These are phyloP conservation scores for Latrodectus hesperus DNA, from an alignment of 2,888 invertebrate genomes.

Conservation along the genomic window DNA sequence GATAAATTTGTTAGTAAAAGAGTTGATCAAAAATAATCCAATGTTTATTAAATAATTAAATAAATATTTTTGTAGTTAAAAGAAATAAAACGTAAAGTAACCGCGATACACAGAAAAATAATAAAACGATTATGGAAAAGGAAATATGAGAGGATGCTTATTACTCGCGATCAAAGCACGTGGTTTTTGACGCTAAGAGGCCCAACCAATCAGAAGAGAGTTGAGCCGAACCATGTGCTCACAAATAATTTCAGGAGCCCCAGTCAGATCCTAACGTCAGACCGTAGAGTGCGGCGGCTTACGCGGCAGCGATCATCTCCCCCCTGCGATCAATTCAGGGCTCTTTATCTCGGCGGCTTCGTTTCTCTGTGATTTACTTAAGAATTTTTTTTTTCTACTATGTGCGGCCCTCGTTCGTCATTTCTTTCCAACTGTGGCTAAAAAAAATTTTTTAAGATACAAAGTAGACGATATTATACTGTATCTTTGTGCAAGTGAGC, in stretches of 20 bases:
- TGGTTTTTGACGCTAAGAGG: slow-evolving; percentile 43
- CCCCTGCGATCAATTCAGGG: not conserved
- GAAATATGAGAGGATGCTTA: slow-evolving; percentile 3
- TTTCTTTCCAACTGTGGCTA: not conserved
- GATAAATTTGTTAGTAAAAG: too few species aligned
- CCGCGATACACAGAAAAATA: not conserved
- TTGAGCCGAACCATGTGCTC: slow-evolving; percentile 57
- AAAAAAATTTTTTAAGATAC: not conserved
- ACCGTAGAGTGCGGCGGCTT: slow-evolving; percentile 7
- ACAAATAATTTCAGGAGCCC: slow-evolving; percentile 4
- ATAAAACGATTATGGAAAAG: not conserved
- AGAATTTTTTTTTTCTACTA: slow-evolving; percentile 6
- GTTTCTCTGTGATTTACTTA: not conserved
- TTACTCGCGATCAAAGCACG: slow-evolving; percentile 19
- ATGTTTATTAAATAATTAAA: too few species aligned
- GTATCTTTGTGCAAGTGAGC: too few species aligned
- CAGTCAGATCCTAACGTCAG: slow-evolving; percentile 46
- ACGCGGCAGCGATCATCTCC: not conserved
- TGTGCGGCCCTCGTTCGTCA: not conserved
- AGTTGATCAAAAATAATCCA: too few species aligned
- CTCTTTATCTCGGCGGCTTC: not conserved
- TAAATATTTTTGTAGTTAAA: too few species aligned
- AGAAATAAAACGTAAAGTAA: too few species aligned
- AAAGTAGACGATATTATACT: not conserved
- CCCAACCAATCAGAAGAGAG: slow-evolving; percentile 37